Evolutionary conservation across 2,888 invertebrate species (phyloP).

Genomic region (Nomada goodeniana): DNA sequence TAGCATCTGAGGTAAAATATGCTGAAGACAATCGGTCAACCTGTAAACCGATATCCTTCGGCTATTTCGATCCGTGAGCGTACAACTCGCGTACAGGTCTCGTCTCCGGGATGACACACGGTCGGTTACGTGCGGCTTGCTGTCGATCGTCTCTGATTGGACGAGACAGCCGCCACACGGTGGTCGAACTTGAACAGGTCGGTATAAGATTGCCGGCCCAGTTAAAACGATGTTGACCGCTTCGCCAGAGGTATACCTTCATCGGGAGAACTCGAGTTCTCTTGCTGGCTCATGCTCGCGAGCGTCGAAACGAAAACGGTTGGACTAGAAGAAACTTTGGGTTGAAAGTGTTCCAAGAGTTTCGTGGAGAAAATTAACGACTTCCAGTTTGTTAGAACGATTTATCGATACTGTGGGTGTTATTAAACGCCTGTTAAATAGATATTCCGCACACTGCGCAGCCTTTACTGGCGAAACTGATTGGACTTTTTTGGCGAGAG

Average conservation of each 20-base stretch:
- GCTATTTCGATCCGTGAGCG: constrained; percentile 48
- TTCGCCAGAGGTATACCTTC: constrained; percentile 72
- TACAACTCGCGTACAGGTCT: constrained; percentile 38
- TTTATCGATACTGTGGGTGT: too few relatives aligned
- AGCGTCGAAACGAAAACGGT: background rate
- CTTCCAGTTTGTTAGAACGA: too few relatives aligned
- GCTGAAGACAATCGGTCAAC: constrained; percentile 68
- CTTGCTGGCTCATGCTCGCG: constrained; percentile 1
- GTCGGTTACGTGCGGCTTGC: constrained; percentile 46
- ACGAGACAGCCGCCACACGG: constrained; percentile 79
- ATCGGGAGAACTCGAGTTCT: constrained; percentile 18
- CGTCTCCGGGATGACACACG: constrained; percentile 54
- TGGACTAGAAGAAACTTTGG: background rate
- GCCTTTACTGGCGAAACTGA: too few relatives aligned
- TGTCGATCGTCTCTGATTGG: constrained; percentile 68
- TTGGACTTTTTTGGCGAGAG: too few relatives aligned
- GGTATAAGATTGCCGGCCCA: constrained; percentile 77
- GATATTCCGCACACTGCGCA: too few relatives aligned
- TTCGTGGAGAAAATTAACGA: too few relatives aligned
- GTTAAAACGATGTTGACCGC: constrained; percentile 78
- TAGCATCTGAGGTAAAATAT: constrained; percentile 55
- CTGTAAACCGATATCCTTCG: constrained; percentile 71
- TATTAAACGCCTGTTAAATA: too few relatives aligned
- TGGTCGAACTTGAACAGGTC: constrained; percentile 73
- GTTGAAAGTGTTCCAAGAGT: too few relatives aligned